These are phyloP conservation scores for Vidua chalybeata DNA, from an alignment of 2,113 vertebrate species.

Conservation along the genomic window DNA sequence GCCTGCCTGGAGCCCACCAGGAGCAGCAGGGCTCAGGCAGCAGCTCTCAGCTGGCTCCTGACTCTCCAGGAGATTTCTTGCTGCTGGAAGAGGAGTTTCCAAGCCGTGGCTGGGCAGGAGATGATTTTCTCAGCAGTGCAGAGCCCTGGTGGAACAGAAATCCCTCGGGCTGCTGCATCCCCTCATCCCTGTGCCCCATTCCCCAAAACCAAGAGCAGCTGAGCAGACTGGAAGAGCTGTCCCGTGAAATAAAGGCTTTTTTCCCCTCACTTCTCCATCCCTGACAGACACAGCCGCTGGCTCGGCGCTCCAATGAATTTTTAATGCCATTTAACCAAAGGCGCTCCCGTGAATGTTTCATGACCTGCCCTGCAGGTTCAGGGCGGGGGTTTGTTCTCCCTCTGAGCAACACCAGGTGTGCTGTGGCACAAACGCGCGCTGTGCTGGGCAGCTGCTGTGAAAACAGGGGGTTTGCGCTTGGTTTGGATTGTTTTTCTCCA, in stretches of 20 bases:
- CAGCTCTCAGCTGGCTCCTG: not conserved
- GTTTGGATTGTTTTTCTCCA: not conserved
- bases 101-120: not conserved
- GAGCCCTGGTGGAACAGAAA: not conserved
- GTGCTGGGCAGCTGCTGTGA: not conserved
- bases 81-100: not conserved
- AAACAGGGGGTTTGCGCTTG: rapidly evolving
- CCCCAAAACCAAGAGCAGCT: not conserved
- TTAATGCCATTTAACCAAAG: conserved; percentile 22
- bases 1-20: not conserved
- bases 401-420: rapidly evolving
- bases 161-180: not conserved
- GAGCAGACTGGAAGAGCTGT: not conserved
- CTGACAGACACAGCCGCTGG: not conserved
- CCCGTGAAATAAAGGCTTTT: not conserved
- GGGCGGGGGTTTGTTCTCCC: not conserved
- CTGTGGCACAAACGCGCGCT: not conserved
- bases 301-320: conserved; percentile 13
- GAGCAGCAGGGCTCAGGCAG: not conserved
- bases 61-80: not conserved
- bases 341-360: not conserved
- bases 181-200: not conserved
- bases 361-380: not conserved
- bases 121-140: not conserved
- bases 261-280: not conserved